Evolutionary conservation across 2,888 invertebrate genomes (phyloP).

Genomic region (Andrena trimmerana): DNA sequence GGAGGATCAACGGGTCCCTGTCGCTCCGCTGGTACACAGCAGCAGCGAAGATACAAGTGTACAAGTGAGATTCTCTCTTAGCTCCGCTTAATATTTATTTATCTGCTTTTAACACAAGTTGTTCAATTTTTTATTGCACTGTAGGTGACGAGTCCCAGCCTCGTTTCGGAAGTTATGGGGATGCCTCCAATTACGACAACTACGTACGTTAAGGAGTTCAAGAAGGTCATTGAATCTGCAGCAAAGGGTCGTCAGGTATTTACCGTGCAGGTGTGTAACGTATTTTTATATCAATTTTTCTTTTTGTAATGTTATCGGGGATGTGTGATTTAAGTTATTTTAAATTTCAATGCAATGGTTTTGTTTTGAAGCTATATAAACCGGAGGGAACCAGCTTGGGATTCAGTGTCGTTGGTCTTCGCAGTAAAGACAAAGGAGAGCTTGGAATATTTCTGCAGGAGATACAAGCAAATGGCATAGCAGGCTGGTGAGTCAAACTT

Average conservation of each 20-base stretch:
- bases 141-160: conserved; percentile 84
- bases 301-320: not conserved
- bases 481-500: conserved; percentile 87
- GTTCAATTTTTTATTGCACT: not conserved
- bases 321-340: not conserved
- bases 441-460: conserved; percentile 89
- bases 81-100: not conserved
- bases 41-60: conserved; percentile 83
- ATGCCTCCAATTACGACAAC: conserved; percentile 86
- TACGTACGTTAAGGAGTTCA: conserved; percentile 87
- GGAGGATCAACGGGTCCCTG: conserved; percentile 93
- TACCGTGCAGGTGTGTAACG: conserved; percentile 85
- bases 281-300: not conserved
- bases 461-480: conserved; percentile 88
- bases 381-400: conserved; percentile 89
- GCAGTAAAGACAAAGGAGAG: conserved; percentile 88
- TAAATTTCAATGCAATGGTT: not conserved
- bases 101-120: not conserved
- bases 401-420: conserved; percentile 89
- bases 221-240: conserved; percentile 86
- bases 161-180: conserved; percentile 84
- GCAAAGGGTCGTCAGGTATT: conserved; percentile 88
- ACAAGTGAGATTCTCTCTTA: conserved; percentile 73
- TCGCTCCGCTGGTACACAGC: conserved; percentile 88
- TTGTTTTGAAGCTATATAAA: conserved; percentile 86